A percentile compares a stretch with the other conserved stretches of the same genome.
These are phyloP conservation scores for Fragum sueziense DNA, from an alignment of 2,888 invertebrate species.

Conservation along the genomic window DNA sequence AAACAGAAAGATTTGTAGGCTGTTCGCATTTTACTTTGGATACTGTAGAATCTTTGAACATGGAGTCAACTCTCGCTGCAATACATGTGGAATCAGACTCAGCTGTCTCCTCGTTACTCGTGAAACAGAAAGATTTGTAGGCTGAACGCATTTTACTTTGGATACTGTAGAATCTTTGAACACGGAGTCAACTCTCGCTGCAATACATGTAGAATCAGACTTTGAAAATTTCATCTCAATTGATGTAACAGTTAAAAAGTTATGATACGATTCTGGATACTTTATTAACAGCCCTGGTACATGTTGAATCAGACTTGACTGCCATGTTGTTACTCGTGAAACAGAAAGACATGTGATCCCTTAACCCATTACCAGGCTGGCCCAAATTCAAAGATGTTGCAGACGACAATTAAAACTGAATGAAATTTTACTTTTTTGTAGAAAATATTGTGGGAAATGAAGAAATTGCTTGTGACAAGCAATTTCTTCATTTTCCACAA, in stretches of 20 bases:
- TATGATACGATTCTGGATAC: too few relatives aligned
- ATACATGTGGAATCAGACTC: conserved; percentile 63
- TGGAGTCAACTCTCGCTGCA: conserved; percentile 29
- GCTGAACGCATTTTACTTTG: not conserved
- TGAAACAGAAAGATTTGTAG: conserved; percentile 6
- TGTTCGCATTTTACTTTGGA: not conserved
- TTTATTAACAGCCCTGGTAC: conserved; percentile 21
- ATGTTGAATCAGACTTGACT: conserved; percentile 61
- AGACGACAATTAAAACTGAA: too few relatives aligned
- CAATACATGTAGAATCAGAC: conserved; percentile 62
- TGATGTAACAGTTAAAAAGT: too few relatives aligned
- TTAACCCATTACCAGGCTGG: not conserved
- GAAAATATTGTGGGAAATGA: not conserved
- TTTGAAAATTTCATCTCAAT: too few relatives aligned
- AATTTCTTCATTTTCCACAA: not conserved
- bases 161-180: not conserved
- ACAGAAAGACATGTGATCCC: not conserved
- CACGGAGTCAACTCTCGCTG: conserved; percentile 25
- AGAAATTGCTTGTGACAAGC: not conserved
- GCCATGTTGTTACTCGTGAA: conserved; percentile 57
- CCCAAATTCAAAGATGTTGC: too few relatives aligned
- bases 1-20: not conserved
- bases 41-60: not conserved
- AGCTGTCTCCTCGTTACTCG: conserved; percentile 61
- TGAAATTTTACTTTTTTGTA: too few relatives aligned